Evolutionary conservation across 2,888 invertebrate genomes (phyloP), one percentile per base, ranked within the genome.

Genomic region (Masnerella sp.): DNA sequence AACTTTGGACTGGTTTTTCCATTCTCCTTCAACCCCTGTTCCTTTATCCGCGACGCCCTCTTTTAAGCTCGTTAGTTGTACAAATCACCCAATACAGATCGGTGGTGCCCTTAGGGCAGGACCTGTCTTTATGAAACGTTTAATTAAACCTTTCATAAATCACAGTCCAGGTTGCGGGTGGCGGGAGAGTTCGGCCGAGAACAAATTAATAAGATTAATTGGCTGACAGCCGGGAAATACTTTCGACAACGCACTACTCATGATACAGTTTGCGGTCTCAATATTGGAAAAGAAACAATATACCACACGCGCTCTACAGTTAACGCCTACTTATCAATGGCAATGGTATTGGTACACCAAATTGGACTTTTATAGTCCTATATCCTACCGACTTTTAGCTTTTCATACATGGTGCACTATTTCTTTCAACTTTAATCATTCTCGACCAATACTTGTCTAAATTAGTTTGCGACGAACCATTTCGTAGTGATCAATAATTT

Each of bases 181-280:
- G 74, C 64, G 67, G 56, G 62, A 42, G 73, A 69, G 69, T 40
- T 74, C 52, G 75, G 75, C 72, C 69, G 77, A 75, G 80, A 83
- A 84, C 84, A 82, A 85, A 85, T 85, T 84, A 85, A 85, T 85
- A 84, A 84, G 85, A 85, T 85, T 85, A 85, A 85, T 85, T 84
- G 84, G 84, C 83, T 83, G 85, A 83, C 84, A 84, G 82, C 79
- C 79, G 73, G 79, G 82, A 83, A 84, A 84, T 82, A 83, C 79
- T 85, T 83, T 83, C 76, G 79, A 68, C 45, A 30, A 34, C 65
- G 43, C 25, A 32, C 34, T 38, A 47, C 47, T 43, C 32, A 43
- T 58, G 52, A 56, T 73, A 67, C 52, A 73, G 73, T 56, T 47
- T 70, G 61, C 28, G 49, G 65, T 49, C 61, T 58, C 68, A 54